A percentile compares a stretch with the other conserved stretches of the same genome.
These are phyloP conservation scores for Mnemiopsis leidyi DNA, from an alignment of 37 sponge, comb jelly and placozoan species.

Conservation along the genomic window DNA sequence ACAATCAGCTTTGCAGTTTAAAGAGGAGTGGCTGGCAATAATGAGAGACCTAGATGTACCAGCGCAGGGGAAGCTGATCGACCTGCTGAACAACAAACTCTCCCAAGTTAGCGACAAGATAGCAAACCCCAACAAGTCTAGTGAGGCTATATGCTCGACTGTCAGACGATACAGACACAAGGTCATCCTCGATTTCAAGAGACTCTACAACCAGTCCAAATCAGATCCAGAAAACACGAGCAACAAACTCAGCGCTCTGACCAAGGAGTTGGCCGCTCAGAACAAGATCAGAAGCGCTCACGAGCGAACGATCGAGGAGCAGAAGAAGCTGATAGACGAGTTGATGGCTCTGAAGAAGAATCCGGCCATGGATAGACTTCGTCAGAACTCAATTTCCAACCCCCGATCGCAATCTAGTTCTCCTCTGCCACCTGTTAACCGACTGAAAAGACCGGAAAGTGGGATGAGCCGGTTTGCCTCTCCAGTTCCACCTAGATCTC, in stretches of 20 bases:
- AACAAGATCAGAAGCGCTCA: constrained; percentile 56
- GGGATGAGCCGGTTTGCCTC: background rate
- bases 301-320: constrained; percentile 40
- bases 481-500: background rate
- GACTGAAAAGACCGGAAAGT: background rate
- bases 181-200: constrained; percentile 23
- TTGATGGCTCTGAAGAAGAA: constrained; percentile 54
- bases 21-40: constrained; percentile 60
- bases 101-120: background rate
- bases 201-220: background rate
- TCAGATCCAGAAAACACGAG: constrained; percentile 31
- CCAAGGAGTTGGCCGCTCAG: background rate
- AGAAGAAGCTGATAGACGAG: constrained; percentile 62
- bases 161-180: constrained; percentile 39
- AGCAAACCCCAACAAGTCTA: constrained; percentile 6
- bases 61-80: constrained; percentile 55
- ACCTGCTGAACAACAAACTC: constrained; percentile 21
- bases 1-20: constrained; percentile 24
- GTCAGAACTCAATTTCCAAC: background rate
- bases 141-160: background rate
- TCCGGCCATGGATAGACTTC: constrained; percentile 13
- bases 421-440: constrained; percentile 28
- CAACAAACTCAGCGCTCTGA: background rate
- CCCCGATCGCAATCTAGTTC: no score
- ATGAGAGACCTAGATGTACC: constrained; percentile 61